Conservation (phyloP, 2,113 vertebrate genomes). For the Polyodon spathula region DNA sequence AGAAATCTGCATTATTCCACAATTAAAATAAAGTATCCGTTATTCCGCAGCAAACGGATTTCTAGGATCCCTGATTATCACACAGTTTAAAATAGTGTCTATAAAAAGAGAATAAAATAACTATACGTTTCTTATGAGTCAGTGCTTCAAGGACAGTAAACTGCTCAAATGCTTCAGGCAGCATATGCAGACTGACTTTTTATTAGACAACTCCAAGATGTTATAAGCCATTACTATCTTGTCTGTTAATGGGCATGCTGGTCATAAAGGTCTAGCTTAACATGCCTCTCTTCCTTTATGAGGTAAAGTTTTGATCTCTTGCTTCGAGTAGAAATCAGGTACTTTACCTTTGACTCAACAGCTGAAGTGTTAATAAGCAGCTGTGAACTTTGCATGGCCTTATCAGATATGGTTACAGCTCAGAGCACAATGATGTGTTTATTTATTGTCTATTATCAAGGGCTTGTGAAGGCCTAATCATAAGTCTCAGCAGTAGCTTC, state of each 20-base stretch:
- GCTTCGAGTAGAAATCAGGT: neutral
- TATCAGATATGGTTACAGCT: slow-evolving; percentile 24
- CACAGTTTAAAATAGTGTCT: too few relatives aligned
- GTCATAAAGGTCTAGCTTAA: neutral
- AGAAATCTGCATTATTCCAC: too few relatives aligned
- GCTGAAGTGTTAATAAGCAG: slow-evolving; percentile 45
- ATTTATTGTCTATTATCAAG: neutral
- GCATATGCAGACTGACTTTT: neutral
- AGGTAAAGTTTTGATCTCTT: neutral
- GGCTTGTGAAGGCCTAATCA: neutral
- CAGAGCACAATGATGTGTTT: slow-evolving; percentile 6
- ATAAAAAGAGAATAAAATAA: too few relatives aligned
- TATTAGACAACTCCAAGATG: neutral
- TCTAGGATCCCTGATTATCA: too few relatives aligned
- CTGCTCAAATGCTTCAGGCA: too few relatives aligned
- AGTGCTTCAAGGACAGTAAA: too few relatives aligned
- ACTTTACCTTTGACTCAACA: slow-evolving; percentile 19
- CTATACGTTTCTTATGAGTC: too few relatives aligned
- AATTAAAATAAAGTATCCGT: too few relatives aligned
- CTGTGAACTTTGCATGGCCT: slow-evolving; percentile 37
- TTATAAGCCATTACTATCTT: slow-evolving; percentile 2
- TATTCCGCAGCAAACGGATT: too few relatives aligned
- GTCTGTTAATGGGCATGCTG: slow-evolving; percentile 6
- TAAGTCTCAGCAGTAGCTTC: neutral
- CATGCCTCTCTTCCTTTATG: neutral